Evolutionary conservation across 2,888 invertebrate species (phyloP).

Genomic region (Pandemis corylana): DNA sequence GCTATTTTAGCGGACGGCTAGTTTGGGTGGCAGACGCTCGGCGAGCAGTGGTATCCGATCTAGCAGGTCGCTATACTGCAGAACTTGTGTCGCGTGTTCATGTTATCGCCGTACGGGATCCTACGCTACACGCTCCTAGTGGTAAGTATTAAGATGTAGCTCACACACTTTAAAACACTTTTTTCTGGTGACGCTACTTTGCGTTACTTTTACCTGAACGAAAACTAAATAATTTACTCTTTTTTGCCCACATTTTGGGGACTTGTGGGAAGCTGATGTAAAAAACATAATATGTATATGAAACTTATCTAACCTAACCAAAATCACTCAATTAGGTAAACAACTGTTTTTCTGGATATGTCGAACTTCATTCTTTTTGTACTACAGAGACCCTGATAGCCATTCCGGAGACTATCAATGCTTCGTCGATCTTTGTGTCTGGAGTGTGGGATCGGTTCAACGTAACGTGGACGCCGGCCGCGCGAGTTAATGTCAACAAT

Average conservation of each 20-base stretch:
- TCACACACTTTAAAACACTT: no score
- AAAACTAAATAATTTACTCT: neutral
- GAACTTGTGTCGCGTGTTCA: slow-evolving; percentile 87
- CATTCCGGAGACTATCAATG: slow-evolving; percentile 89
- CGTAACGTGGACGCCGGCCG: slow-evolving; percentile 92
- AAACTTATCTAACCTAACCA: neutral
- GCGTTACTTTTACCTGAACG: neutral
- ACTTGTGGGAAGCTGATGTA: neutral
- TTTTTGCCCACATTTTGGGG: slow-evolving; percentile 11
- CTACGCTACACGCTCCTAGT: slow-evolving; percentile 86
- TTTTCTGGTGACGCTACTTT: neutral
- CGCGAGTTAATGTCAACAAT: slow-evolving; percentile 91
- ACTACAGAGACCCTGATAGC: slow-evolving; percentile 84
- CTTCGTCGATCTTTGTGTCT: slow-evolving; percentile 87
- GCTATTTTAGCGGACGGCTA: slow-evolving; percentile 92
- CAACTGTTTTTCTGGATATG: neutral
- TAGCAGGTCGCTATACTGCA: slow-evolving; percentile 90
- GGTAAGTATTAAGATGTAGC: slow-evolving; percentile 63
- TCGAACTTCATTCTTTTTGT: neutral
- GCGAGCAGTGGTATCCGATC: slow-evolving; percentile 90
- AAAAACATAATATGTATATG: no score
- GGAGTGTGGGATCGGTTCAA: slow-evolving; percentile 93
- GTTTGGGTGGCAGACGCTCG: slow-evolving; percentile 92
- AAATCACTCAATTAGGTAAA: neutral
- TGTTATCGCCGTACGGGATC: slow-evolving; percentile 90